A percentile compares a stretch with the other conserved stretches of the same genome.
These are phyloP conservation scores for Polydrusus cervinus DNA, from an alignment of 2,888 invertebrate species.

Conservation along the genomic window DNA sequence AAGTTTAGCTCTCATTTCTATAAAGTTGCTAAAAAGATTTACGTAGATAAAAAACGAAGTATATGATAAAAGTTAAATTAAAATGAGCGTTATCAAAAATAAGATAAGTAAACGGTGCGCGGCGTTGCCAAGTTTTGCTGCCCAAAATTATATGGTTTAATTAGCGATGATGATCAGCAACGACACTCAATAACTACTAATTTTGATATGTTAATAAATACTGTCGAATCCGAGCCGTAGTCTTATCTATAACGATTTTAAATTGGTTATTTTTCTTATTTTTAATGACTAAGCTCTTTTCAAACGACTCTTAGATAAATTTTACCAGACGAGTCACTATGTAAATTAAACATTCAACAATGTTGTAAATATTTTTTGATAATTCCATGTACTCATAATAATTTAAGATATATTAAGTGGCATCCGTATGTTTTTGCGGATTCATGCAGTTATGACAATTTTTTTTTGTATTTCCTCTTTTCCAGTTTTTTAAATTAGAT, in stretches of 20 bases:
- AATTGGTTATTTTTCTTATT: constrained; percentile 43
- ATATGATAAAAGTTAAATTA: constrained; percentile 49
- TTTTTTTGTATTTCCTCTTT: not conserved
- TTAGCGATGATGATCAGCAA: constrained; percentile 33
- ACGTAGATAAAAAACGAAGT: constrained; percentile 50
- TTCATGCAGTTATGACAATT: not conserved
- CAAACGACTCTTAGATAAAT: constrained; percentile 36
- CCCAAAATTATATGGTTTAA: constrained; percentile 22
- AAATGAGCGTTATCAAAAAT: constrained; percentile 51
- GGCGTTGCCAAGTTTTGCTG: constrained; percentile 46
- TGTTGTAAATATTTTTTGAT: constrained; percentile 16
- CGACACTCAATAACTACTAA: constrained; percentile 34
- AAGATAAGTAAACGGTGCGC: constrained; percentile 51
- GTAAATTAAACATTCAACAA: constrained; percentile 11
- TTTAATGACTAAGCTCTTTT: constrained; percentile 50
- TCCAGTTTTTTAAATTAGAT: not conserved
- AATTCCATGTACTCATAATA: not conserved
- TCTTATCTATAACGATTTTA: constrained; percentile 29
- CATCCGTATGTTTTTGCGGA: not conserved
- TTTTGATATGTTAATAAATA: constrained; percentile 36
- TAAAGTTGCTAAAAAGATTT: constrained; percentile 52
- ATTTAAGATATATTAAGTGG: constrained; percentile 6
- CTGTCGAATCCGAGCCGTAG: constrained; percentile 25
- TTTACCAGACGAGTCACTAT: constrained; percentile 31
- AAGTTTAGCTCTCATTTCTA: constrained; percentile 43